Conservation (phyloP, 2,888 invertebrate genomes). For the Eilema sororculum region DNA sequence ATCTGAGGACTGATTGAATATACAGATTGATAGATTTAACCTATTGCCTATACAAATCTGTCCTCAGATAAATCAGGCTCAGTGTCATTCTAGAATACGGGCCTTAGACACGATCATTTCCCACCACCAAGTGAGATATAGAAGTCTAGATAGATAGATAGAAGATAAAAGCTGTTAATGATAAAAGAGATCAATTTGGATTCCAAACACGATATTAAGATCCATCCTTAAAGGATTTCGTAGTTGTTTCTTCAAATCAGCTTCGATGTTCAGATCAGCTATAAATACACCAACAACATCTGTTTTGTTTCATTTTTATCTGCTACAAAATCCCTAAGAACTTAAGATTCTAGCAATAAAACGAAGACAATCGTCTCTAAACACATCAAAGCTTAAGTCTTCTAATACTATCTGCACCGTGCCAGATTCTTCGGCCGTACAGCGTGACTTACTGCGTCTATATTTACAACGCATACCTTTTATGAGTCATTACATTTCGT, state of each 20-base stretch:
- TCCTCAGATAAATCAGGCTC: too few relatives aligned
- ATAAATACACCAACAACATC: conserved; percentile 11
- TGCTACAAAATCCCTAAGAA: conserved; percentile 13
- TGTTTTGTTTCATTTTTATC: conserved; percentile 11
- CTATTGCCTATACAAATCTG: too few relatives aligned
- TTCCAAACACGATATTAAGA: neutral
- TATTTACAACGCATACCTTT: conserved; percentile 51
- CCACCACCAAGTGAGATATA: too few relatives aligned
- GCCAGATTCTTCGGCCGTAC: conserved; percentile 30
- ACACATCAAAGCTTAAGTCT: conserved; percentile 43
- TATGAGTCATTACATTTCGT: conserved; percentile 47
- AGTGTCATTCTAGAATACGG: too few relatives aligned
- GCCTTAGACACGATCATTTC: too few relatives aligned
- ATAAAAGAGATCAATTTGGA: neutral
- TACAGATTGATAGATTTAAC: too few relatives aligned
- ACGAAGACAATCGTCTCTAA: conserved; percentile 36
- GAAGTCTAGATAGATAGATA: too few relatives aligned
- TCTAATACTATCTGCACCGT: conserved; percentile 24
- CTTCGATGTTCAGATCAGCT: neutral
- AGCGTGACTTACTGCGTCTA: conserved; percentile 36
- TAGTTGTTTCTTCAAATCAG: conserved; percentile 5
- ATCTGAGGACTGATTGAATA: too few relatives aligned
- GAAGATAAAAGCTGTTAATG: too few relatives aligned
- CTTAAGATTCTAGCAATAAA: conserved; percentile 28
- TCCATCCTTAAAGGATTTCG: neutral